phyloP scores from a whole-genome alignment of 2,113 vertebrate genomes.

The Semnopithecus entellus region DNA sequence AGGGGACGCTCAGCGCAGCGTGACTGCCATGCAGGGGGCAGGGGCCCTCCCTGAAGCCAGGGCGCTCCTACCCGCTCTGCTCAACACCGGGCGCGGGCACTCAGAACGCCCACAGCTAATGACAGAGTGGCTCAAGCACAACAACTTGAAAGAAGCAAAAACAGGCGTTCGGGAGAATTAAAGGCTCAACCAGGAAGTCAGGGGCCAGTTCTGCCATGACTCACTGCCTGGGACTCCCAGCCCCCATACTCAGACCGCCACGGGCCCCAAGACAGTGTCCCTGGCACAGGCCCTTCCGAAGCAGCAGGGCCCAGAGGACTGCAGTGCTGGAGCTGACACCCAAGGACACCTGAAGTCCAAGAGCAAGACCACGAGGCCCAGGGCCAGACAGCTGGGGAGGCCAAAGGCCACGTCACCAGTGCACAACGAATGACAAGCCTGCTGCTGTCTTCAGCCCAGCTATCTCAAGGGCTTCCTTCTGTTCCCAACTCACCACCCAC shows the following conservation, averaged over 20 bases:
- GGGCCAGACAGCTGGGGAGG: neutral
- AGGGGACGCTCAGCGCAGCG: accelerated
- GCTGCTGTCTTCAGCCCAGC: neutral
- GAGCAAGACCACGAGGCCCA: neutral
- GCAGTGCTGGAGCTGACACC: neutral
- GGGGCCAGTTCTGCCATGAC: constrained; percentile 67
- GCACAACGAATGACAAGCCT: neutral
- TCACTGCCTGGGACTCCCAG: constrained; percentile 24
- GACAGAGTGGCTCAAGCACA: constrained; percentile 57
- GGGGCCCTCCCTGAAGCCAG: neutral
- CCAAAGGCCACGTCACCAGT: neutral
- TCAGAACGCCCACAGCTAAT: constrained; percentile 58
- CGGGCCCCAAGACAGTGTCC: neutral
- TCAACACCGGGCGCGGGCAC: neutral
- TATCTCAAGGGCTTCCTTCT: neutral
- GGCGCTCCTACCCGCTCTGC: neutral
- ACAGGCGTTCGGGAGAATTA: constrained; percentile 63
- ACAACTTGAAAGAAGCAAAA: constrained; percentile 72
- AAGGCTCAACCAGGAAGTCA: constrained; percentile 68
- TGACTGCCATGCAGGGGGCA: neutral
- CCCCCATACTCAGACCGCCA: neutral
- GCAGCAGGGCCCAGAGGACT: neutral
- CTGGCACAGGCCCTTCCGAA: neutral
- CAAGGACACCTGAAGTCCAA: neutral
- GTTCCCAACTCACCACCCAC: neutral